Conservation (phyloP, 2,888 invertebrate species). For the Phlogophora meticulosa region DNA sequence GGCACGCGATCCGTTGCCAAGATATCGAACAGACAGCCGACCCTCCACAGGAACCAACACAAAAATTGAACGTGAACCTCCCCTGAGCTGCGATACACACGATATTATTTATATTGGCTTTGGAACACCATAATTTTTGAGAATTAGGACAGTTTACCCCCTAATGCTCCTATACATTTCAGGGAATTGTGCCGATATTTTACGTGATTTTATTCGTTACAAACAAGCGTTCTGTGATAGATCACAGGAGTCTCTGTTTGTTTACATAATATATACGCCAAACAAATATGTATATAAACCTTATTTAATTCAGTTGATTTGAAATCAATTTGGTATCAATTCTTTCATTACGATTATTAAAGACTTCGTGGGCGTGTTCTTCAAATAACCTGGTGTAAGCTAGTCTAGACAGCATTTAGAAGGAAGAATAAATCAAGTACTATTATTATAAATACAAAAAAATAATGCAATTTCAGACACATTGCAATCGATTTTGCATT, state of each 20-base stretch:
- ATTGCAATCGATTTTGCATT: not conserved
- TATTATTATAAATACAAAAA: not conserved
- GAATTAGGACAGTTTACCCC: slow-evolving; percentile 38
- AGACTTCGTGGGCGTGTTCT: too few relatives aligned
- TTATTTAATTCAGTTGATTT: too few relatives aligned
- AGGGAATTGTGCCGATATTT: slow-evolving; percentile 27
- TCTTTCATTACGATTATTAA: too few relatives aligned
- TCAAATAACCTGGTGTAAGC: too few relatives aligned
- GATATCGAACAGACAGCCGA: slow-evolving; percentile 84
- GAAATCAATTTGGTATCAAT: too few relatives aligned
- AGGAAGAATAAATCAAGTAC: not conserved
- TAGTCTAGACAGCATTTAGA: not conserved
- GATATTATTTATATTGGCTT: slow-evolving; percentile 39
- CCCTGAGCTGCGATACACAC: slow-evolving; percentile 47
- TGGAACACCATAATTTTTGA: slow-evolving; percentile 47
- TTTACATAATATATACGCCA: slow-evolving; percentile 15
- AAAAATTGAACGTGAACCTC: slow-evolving; percentile 41
- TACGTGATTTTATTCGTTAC: slow-evolving; percentile 4
- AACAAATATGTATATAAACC: not conserved
- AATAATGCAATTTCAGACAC: not conserved
- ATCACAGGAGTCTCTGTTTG: slow-evolving; percentile 33
- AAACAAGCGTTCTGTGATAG: slow-evolving; percentile 1
- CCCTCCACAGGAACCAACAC: slow-evolving; percentile 54
- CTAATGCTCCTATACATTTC: slow-evolving; percentile 25
- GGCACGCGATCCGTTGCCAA: slow-evolving; percentile 87